Evolutionary conservation across 1,140 invertebrate species (phyloP).

Genomic region (Heliconius hermathena): DNA sequence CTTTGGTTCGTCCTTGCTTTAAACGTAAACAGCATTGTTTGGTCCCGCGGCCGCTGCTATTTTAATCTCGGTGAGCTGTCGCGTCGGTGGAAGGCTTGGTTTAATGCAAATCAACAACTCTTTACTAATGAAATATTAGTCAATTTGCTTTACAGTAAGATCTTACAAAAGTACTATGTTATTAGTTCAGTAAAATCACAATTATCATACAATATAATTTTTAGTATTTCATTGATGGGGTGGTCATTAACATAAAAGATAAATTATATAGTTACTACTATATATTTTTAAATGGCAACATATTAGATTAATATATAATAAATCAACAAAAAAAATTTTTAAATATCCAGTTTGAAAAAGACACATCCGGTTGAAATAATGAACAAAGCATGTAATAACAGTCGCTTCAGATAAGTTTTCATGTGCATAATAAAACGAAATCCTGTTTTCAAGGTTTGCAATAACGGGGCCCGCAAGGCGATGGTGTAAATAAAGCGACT

Average conservation of each 20-base stretch:
- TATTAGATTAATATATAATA: background rate
- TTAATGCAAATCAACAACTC: background rate
- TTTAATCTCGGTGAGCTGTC: constrained; percentile 57
- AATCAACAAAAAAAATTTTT: background rate
- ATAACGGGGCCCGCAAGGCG: constrained; percentile 66
- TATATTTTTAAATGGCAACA: background rate
- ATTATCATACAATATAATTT: background rate
- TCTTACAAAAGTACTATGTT: background rate
- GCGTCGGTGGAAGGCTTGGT: background rate
- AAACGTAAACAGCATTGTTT: constrained; percentile 74
- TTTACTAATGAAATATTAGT: background rate
- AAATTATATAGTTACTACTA: too few species aligned
- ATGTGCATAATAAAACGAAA: constrained; percentile 54
- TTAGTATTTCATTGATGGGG: too few species aligned
- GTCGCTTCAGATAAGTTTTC: constrained; percentile 43
- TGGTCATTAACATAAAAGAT: too few species aligned
- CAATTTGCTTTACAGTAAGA: background rate
- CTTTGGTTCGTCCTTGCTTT: constrained; percentile 52
- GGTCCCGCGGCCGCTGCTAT: constrained; percentile 63
- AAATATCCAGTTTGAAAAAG: background rate
- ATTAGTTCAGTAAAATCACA: background rate
- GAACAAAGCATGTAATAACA: constrained; percentile 41
- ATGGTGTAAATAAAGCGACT: constrained; percentile 71
- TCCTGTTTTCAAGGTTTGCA: constrained; percentile 70
- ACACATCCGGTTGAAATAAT: constrained; percentile 20